Percentiles rank a stretch among this genome's conserved stretches.
phyloP scores from a whole-genome alignment of 2,797 vertebrate species.

The Mormyrus hasselquistii region DNA sequence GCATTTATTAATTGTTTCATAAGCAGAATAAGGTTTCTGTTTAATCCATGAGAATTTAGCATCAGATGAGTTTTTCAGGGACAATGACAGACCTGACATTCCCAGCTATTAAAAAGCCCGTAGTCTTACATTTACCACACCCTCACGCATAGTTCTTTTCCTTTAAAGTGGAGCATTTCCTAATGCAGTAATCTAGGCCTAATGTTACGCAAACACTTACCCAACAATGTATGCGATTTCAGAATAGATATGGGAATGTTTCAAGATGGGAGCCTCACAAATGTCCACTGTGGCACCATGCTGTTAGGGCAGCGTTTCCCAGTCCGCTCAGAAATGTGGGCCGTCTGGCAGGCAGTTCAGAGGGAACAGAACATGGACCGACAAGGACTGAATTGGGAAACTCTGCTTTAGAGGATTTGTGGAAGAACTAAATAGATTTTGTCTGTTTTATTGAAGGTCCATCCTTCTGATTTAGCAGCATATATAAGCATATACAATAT shows the following conservation, averaged over 20 bases:
- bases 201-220: background rate
- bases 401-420: background rate
- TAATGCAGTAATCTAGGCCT: background rate
- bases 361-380: background rate
- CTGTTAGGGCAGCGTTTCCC: background rate
- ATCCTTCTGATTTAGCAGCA: background rate
- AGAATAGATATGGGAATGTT: background rate
- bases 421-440: background rate
- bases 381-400: background rate
- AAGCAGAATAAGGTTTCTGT: background rate
- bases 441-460: background rate
- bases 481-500: background rate
- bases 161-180: background rate
- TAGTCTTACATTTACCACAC: background rate
- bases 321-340: background rate
- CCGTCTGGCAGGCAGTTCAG: background rate
- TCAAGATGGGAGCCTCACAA: background rate
- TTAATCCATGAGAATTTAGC: background rate
- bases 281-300: background rate
- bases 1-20: background rate
- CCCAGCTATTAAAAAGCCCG: background rate
- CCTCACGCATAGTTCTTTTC: background rate
- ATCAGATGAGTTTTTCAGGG: background rate
- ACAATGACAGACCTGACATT: background rate
- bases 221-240: background rate